A percentile compares a stretch with the other conserved stretches of the same genome.
phyloP scores from a whole-genome alignment of 2,797 vertebrate genomes.

The Argya squamiceps region DNA sequence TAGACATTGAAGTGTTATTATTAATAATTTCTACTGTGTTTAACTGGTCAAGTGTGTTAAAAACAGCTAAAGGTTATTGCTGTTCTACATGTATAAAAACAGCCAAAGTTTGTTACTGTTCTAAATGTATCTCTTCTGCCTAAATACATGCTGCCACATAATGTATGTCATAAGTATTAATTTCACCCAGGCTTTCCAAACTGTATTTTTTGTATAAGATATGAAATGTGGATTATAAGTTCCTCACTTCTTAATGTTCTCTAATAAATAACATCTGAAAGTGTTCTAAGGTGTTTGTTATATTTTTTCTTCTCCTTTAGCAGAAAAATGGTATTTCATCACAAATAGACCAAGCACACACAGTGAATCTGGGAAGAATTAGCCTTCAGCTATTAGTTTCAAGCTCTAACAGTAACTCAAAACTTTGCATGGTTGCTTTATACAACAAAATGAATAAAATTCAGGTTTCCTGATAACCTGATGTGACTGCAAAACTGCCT shows the following conservation, averaged over 20 bases:
- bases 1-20: neutral
- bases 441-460: neutral
- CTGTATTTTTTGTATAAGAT: neutral
- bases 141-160: neutral
- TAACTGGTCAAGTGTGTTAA: neutral
- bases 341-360: neutral
- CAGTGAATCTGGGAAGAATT: accelerated
- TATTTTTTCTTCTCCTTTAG: neutral
- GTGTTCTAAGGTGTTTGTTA: neutral
- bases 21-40: neutral
- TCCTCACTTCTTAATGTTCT: neutral
- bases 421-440: neutral
- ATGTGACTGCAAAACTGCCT: neutral
- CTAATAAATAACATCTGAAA: neutral
- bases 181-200: neutral
- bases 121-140: neutral
- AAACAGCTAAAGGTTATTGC: neutral
- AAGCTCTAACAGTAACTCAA: neutral
- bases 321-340: neutral
- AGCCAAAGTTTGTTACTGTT: neutral
- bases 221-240: neutral
- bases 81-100: neutral
- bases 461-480: neutral
- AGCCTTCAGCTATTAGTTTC: neutral
- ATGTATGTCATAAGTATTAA: neutral